Evolutionary conservation across 1,140 invertebrate species (phyloP), one percentile per base, ranked within the genome.

Genomic region (Eumeta japonica): DNA sequence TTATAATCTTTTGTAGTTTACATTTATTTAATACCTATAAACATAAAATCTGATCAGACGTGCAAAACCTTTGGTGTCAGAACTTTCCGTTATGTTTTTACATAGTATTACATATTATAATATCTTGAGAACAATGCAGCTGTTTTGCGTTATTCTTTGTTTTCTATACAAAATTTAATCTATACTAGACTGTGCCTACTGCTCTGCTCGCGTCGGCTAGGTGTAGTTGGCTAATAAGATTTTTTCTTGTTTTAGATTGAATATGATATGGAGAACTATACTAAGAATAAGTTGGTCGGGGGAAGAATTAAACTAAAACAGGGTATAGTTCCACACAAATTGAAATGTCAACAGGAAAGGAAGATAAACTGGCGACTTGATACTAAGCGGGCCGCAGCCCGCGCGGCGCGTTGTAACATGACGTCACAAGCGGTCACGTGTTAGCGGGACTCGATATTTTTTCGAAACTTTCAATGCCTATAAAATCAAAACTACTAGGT

Each of bases 251-350:
- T 57, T 40, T 34, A 62, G 55, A 42, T 63, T 30, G 39, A 59
- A 33, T 51, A 58, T 52, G 56, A 61, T 46, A 55, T 66, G 46
- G 57, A 61, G 41, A 66, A 62, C 43, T 62, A 57, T 50, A 43
- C 43, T 38, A 44, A 55, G 30, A 50, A 54, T 30, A 62, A 55
- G 37, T 35, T 60, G 17, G 48, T 58, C 39, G 54, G 55, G 15
- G 48, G 50, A 36, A 47, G 41, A 32, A 51, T 57, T 30, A 47
- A 43, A 47, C 43, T 63, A 32, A 66, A 62, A 49, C 14, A 43
- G 39, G 43, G 40, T 24, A 48, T 52, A 36, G 40, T 63, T 36
- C 58, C 54, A 28, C 55, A 57, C 35, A 61, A 54, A 47, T 62
- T 61, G 41, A 43, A 56, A 41, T 61, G 54, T 41, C 57, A 65